These are phyloP conservation scores for Diabrotica virgifera DNA, from an alignment of 1,140 invertebrate species.

Conservation along the genomic window DNA sequence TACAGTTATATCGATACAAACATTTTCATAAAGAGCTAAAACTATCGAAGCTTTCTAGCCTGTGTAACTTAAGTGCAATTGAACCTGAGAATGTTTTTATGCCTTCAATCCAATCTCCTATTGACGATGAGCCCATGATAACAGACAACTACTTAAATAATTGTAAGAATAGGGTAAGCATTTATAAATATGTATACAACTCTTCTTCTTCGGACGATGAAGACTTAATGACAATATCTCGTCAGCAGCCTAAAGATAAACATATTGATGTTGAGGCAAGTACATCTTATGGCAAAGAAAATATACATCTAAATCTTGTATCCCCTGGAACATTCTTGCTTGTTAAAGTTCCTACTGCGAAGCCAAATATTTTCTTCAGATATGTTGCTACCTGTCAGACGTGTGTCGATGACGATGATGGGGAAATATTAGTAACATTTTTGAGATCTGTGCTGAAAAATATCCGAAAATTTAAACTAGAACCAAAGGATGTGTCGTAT, in stretches of 20 bases:
- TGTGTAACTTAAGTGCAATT: neutral
- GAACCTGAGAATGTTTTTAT: neutral
- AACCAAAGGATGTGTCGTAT: slow-evolving; percentile 6
- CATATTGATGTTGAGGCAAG: slow-evolving; percentile 20
- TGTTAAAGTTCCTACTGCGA: slow-evolving; percentile 17
- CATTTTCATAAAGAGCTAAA: slow-evolving; percentile 32
- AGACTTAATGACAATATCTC: slow-evolving; percentile 31
- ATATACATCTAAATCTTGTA: slow-evolving; percentile 24
- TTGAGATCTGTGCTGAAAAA: neutral
- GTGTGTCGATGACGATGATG: slow-evolving; percentile 24
- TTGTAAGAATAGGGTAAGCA: slow-evolving; percentile 7
- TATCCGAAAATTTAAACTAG: slow-evolving; percentile 10
- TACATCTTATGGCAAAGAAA: slow-evolving; percentile 34
- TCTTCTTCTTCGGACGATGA: slow-evolving; percentile 30
- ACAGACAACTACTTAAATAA: neutral
- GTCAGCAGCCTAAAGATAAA: slow-evolving; percentile 29
- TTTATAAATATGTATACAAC: slow-evolving; percentile 30
- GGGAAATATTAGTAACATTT: slow-evolving; percentile 32
- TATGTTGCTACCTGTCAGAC: slow-evolving; percentile 28
- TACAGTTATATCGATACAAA: slow-evolving; percentile 33
- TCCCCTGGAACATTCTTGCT: slow-evolving; percentile 13
- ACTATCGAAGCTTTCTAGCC: slow-evolving; percentile 25
- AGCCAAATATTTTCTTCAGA: slow-evolving; percentile 16
- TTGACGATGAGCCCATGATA: neutral
- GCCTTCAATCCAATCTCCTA: neutral